Evolutionary conservation across 2,888 invertebrate species (phyloP), one percentile per base, ranked within the genome.

Genomic region (Drosophila subquinaria): DNA sequence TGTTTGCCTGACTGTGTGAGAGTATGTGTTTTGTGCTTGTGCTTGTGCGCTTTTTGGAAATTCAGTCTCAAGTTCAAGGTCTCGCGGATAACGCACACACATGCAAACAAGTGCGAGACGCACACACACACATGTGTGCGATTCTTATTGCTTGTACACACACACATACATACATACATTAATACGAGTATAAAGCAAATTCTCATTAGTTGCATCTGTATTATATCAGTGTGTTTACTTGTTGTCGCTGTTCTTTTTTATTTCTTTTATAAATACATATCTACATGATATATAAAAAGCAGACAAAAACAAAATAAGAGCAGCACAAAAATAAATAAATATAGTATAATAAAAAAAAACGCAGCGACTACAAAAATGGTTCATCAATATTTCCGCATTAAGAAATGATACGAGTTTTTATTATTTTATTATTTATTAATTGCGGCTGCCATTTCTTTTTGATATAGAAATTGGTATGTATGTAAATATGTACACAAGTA

Each of bases 51-150:
- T 91, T 92, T 92, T 92, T 92, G 92, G 92, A 92, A 92, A 92
- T 92, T 92, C 91, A 92, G 93, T 93, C 92, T 93, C 93, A 93
- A 93, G 93, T 93, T 93, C 93, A 93, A 93, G 93, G 93, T 92
- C 93, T 92, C 91, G 91, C 90, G 92, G 91, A 92, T 92, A 92
- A 91, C 90, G 89, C 86, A 82, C 78, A 88, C 82, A 80, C 64
- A 78, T 65, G 75, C 74, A 77, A 59, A 62, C 79, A 81, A 80
- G 71, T 79, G 75, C 76, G 68, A 75, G 79, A 59, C 73, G 73
- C 66, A 73, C n/a, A 42, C 63, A 71, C 60, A 50, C 23, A 65
- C 48, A 59, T 36, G 62, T 69, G 45, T 69, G 42, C 42, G 47
- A 66, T 78, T 70, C 73, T 76, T 70, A 72, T 73, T 60, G 59